Percentiles rank a stretch among this genome's conserved stretches.
These are phyloP conservation scores for Donacobius atricapilla DNA, from an alignment of 2,113 vertebrate genomes.

Conservation along the genomic window DNA sequence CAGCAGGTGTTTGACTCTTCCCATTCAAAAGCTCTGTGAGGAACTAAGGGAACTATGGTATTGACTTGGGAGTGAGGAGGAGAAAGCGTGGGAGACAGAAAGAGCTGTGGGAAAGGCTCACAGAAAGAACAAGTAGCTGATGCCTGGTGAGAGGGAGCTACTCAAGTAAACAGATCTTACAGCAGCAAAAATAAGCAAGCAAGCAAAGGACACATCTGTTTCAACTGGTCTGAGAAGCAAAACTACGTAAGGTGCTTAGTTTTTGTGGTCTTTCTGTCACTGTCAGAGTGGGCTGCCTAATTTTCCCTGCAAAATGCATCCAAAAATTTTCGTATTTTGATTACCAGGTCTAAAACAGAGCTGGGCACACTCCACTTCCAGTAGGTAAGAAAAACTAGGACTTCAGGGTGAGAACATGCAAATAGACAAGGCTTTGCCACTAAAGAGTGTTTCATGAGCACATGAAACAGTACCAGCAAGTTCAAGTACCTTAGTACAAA, in stretches of 20 bases:
- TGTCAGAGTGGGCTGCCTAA: background rate
- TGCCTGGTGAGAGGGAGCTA: slow-evolving; percentile 14
- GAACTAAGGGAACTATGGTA: background rate
- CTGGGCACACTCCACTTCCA: background rate
- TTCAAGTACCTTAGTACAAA: background rate
- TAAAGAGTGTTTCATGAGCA: background rate
- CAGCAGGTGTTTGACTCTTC: slow-evolving; percentile 42
- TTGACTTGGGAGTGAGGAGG: background rate
- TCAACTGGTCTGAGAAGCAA: background rate
- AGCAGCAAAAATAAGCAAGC: slow-evolving; percentile 29
- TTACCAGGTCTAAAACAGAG: background rate
- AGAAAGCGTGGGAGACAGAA: slow-evolving; percentile 38
- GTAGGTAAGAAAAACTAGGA: background rate
- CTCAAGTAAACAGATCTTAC: background rate
- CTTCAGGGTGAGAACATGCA: background rate
- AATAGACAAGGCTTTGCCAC: background rate
- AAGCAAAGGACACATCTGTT: background rate
- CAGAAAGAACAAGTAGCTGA: background rate
- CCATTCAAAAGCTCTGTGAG: background rate
- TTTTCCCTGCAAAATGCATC: background rate
- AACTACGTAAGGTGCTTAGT: background rate
- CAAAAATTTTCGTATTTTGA: background rate
- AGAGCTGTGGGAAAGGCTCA: slow-evolving; percentile 30
- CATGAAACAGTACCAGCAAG: background rate
- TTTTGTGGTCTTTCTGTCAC: background rate